Base-by-base conservation (phyloP, 2,888 invertebrate genomes). In the Diadegma fenestrale region DNA sequence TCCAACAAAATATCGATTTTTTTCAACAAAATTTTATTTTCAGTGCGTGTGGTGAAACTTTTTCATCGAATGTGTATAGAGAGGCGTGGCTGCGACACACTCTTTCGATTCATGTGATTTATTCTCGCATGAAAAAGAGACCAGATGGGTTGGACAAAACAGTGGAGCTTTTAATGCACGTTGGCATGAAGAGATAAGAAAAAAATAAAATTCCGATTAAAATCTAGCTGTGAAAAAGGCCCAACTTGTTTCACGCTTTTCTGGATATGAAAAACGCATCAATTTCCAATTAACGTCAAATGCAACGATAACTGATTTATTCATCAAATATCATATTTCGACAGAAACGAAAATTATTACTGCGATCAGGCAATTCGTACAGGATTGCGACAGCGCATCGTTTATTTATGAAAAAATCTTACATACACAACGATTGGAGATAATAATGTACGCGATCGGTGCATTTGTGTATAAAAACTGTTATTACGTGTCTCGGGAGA, bases 61-160 rank as follows among this genome's bases (percentile, higher is more conserved):
- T 37, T 14, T 4, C 12, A 26, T 5, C 58, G 19, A 43, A 68
- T 41, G 58, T 45, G n/a, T n/a, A n/a, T n/a, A n/a, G n/a, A 26
- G 64, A 77, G 64, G 26, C 66, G 76, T 54, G 77, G 54, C 19
- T 58, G n/a, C n/a, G 69, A 37, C 43, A 79, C 79, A 78, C 72
- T 78, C 77, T 30, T 51, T 17, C 51, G 45, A 58, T 80, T 85
- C 77, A 80, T 73, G 72, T 68, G 72, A 68, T 82, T 80, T 71
- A 48, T 73, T 83, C 80, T 78, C 68, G 87, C 87, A 80, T 75
- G 71, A 79, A 85, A 54, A 30, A 33, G 54, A 22, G 58, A 73
- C 72, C 58, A 73, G 72, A 73, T 58, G 58, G 41, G 41, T 7
- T 41, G 37, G 12, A 51, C 41, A 30, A 71, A 85, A 85, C 85